Base-by-base conservation (phyloP, 2,113 vertebrate species). In the Equus przewalskii region DNA sequence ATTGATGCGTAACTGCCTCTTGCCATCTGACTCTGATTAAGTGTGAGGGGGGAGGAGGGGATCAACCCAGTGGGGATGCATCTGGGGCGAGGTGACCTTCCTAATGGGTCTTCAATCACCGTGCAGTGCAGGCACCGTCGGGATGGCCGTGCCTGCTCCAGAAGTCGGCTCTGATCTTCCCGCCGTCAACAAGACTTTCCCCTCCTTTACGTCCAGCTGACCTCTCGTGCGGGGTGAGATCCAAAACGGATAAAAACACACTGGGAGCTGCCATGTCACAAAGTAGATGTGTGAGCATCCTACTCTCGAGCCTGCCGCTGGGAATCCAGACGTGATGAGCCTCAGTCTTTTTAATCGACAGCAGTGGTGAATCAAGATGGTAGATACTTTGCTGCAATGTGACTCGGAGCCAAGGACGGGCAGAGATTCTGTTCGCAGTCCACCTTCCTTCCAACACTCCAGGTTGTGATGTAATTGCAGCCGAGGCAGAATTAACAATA, bases 161-260 rank as follows among this genome's bases (percentile, higher is more conserved):
- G n/a, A 93, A 0, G 7, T n/a, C 7, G 7, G 41, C 33, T 5
- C 16, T 2, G 7, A 54, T 26, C 5, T 3, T 7, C n/a, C 36
- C 0, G 0, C 19, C 1, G 0, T 0, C 6, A 62, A 21, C 21
- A 2, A 0, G 11, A 7, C 33, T 44, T n/a, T 58, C 41, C 49
- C 22, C 21, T 72, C 54, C 4, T 0, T 33, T 2, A 6, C 18
- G 12, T 19, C 12, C 22, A 0, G 19, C 44, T 3, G 5, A 46
- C 15, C 18, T 73, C 46, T 33, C 56, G 54, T 1, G 6, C 30
- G 41, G 44, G 58, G 28, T 2, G 60, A 56, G 80, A 19, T 30
- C 79, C 12, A 33, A 75, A 51, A 14, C 19, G 0, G 11, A 26
- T 2, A 21, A 56, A 60, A 14, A 49, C 5, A n/a, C 0, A 0